A percentile compares a stretch with the other conserved stretches of the same genome.
These are phyloP conservation scores for Bactericera cockerelli DNA, from an alignment of 1,140 invertebrate genomes.

Conservation along the genomic window DNA sequence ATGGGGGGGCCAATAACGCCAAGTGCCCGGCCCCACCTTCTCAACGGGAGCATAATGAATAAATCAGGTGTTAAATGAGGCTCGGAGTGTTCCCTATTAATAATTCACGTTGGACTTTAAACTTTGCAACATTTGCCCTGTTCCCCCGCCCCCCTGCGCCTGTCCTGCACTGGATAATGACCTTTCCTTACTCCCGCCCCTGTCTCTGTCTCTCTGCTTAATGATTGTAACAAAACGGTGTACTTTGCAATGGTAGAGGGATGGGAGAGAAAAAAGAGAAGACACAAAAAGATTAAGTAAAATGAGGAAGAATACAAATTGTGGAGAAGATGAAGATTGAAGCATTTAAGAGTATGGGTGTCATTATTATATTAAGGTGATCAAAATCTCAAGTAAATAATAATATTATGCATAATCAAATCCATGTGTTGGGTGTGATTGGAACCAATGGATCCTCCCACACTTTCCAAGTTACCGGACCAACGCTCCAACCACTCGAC, in stretches of 20 bases:
- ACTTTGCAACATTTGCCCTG: not conserved
- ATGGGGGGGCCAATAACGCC: not conserved
- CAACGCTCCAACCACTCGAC: too few species aligned
- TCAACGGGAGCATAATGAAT: not conserved
- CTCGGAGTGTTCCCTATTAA: constrained; percentile 4
- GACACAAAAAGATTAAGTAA: too few species aligned
- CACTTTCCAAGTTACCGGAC: too few species aligned
- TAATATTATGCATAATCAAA: too few species aligned
- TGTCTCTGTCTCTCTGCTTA: not conserved
- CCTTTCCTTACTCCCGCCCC: too few species aligned
- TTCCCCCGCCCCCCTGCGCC: not conserved
- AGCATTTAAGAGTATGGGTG: too few species aligned
- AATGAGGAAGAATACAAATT: not conserved
- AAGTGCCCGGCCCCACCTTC: not conserved
- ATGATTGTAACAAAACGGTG: not conserved
- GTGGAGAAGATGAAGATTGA: not conserved
- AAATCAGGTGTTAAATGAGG: constrained; percentile 8
- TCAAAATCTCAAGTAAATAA: too few species aligned
- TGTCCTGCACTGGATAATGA: not conserved
- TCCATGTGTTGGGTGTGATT: too few species aligned
- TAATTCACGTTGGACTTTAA: not conserved
- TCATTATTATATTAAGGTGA: too few species aligned
- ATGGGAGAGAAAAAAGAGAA: not conserved
- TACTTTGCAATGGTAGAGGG: too few species aligned
- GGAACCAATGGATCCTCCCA: too few species aligned